Conservation (phyloP, 2,888 invertebrate genomes). For the Microplitis manilae region DNA sequence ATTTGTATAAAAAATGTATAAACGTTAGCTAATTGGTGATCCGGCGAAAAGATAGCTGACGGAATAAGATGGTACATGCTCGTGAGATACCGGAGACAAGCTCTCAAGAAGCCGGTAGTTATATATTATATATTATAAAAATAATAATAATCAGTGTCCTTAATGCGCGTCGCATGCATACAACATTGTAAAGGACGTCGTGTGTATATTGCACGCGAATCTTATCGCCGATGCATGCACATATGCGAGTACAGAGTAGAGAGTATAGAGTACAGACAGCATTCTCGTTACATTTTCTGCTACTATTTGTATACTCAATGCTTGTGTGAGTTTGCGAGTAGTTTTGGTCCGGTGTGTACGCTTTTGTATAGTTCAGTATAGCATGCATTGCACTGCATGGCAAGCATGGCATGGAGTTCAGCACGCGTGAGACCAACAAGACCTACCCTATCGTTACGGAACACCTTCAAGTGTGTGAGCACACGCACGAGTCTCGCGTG, state of each 20-base stretch:
- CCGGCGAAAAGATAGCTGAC: not conserved
- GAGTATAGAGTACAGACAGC: not conserved
- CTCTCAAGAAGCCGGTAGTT: not conserved
- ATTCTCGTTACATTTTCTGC: not conserved
- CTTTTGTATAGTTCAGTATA: not conserved
- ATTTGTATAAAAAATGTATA: not conserved
- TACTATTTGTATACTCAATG: not conserved
- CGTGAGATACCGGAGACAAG: not conserved
- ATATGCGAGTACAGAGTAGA: too few species aligned
- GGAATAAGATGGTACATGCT: not conserved
- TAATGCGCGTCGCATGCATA: not conserved
- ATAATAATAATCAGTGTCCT: not conserved
- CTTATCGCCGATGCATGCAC: too few species aligned
- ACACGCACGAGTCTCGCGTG: slow-evolving; percentile 41
- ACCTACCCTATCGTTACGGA: slow-evolving; percentile 60
- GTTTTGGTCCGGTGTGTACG: not conserved
- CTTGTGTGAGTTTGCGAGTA: not conserved
- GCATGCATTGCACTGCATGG: not conserved
- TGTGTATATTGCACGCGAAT: not conserved
- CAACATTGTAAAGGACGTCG: not conserved
- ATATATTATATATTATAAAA: not conserved
- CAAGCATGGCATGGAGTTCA: slow-evolving; percentile 41
- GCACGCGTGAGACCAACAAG: slow-evolving; percentile 66
- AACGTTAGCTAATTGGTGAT: not conserved
- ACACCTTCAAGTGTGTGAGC: slow-evolving; percentile 43